phyloP scores from a whole-genome alignment of 2,888 invertebrate genomes.

The Lithophane leautieri region DNA sequence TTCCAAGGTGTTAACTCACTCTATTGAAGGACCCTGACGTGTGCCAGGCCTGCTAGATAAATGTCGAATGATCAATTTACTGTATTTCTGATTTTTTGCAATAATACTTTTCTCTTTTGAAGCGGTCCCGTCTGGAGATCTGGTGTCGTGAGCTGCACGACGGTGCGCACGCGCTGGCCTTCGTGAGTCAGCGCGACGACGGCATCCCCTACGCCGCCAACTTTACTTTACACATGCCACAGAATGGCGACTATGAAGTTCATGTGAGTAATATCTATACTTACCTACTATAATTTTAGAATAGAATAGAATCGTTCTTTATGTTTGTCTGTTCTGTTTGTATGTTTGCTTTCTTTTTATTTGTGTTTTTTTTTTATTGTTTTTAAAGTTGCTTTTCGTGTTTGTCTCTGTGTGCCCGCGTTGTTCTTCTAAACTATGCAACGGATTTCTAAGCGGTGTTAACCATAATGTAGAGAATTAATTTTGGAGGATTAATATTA shows the following conservation, averaged over 20 bases:
- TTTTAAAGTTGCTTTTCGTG: background rate
- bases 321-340: too few species aligned
- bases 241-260: conserved; percentile 72
- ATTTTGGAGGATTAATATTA: background rate
- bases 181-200: conserved; percentile 85
- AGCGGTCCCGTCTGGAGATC: conserved; percentile 83
- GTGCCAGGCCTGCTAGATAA: too few species aligned
- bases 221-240: conserved; percentile 75
- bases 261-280: conserved; percentile 68
- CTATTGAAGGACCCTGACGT: background rate
- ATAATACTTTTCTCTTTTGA: background rate
- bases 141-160: conserved; percentile 90
- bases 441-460: background rate
- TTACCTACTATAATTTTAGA: too few species aligned
- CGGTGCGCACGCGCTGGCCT: conserved; percentile 90
- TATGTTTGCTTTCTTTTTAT: too few species aligned
- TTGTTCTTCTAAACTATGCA: background rate
- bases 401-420: background rate
- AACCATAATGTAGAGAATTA: background rate
- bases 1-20: too few species aligned
- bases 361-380: too few species aligned
- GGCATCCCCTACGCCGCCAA: conserved; percentile 76
- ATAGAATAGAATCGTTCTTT: too few species aligned
- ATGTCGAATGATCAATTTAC: background rate
- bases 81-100: background rate